Base-by-base conservation (phyloP, 2,888 invertebrate species). In the Leuctra nigra region DNA sequence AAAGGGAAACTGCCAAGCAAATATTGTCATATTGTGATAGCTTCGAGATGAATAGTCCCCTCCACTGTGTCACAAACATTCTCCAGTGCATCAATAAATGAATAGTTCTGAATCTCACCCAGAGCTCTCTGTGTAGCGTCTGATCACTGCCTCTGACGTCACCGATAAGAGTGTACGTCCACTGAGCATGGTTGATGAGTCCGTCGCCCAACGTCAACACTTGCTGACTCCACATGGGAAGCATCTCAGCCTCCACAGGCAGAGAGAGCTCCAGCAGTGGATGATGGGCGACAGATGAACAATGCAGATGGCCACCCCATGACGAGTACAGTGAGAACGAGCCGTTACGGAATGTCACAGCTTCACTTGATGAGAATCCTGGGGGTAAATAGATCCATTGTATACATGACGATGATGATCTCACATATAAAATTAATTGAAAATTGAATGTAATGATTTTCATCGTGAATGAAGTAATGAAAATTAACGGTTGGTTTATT, bases 151-250 rank as follows among this genome's bases (percentile, higher is more conserved):
- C 89, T 60, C 90, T 80, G 1, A 90, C 90, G 68, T 91, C 91
- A 2, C 91, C 91, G 0, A 90, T 87, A 41, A 91, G 74, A 63
- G 84, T 86, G 68, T 90, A 91, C 0, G 84, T 79, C 4, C 90
- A 89, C 60, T 86, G 84, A 87, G 91, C 89, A 23, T 79, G 81
- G 67, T 89, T 89, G 14, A 83, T 77, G 7, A 89, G 75, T 4
- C 77, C 77, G 62, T 89, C 87, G 16, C 90, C 90, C 68, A 88
- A 83, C 2, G 82, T 82, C 47, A 88, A 83, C 2, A 81, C 81
- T 73, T 91, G 90, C 66, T 87, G 86, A 25, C 90, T 90, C 87
- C 91, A 89, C 79, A 91, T 88, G 38, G 91, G 90, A 53, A 91
- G 73, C 87, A 91, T 90, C 76, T 91, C 90, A 4, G 91, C 91